Evolutionary conservation across 2,888 invertebrate genomes (phyloP), one percentile per base, ranked within the genome.

Genomic region (Vandiemenella viatica): DNA sequence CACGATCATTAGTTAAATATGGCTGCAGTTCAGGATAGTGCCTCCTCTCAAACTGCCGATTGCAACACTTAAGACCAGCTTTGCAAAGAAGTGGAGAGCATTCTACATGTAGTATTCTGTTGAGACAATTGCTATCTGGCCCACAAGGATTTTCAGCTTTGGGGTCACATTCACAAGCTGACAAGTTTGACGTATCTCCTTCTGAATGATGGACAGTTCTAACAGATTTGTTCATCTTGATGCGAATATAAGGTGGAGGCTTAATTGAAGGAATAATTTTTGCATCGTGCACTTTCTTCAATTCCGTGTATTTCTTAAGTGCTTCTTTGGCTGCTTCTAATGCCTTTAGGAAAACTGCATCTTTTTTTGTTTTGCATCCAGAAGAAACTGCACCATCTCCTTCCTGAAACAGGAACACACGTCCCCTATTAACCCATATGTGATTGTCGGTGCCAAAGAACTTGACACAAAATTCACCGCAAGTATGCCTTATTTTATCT

Each of bases 371-470:
- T n/a, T n/a, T n/a, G n/a, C n/a, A n/a, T 43, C 8, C 15, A 16
- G 15, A n/a, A 16, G 16, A 5, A 43, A 3, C 46, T n/a, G n/a
- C 16, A 60, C 67, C 66, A 58, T 73, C 73, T 19, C 89, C 93
- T 63, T 91, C 91, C 65, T 91, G 86, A 65, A 88, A 95, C 0
- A 86, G 75, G 65, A 92, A 95, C 1, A 86, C 87, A 0, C 87
- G 71, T 2, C 86, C 83, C 19, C 84, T 73, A 54, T 82, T 80
- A 13, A 88, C 80, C 90, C 90, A 92, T 59, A 83, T 84, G 62
- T 90, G 85, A 65, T 96, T 88, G 60, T 89, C 81, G 5, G 91
- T 86, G 0, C 95, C 96, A 60, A 91, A 89, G 69, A 95, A 96
- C 45, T 83, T 76, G 1, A 96, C 89, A 6, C 89, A 90, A 65